Conservation (phyloP, 2,888 invertebrate species). For the Dryobotodes eremita region DNA sequence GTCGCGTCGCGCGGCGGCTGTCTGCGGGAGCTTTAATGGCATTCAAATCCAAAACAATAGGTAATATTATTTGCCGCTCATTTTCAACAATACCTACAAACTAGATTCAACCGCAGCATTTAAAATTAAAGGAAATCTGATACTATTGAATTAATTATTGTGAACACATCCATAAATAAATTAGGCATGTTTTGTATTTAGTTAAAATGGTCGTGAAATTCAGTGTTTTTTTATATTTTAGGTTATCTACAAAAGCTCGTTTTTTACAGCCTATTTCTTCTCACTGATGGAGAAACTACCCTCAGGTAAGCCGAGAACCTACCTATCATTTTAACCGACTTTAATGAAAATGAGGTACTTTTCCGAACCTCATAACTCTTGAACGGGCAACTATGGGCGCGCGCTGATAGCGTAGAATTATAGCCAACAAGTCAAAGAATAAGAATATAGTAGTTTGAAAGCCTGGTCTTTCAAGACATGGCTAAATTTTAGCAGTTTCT, state of each 20-base stretch:
- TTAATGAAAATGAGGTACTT: background rate
- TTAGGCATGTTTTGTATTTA: background rate
- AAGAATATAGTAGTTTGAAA: too few species aligned
- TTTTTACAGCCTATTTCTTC: background rate
- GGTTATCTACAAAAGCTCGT: too few species aligned
- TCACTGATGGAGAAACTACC: background rate
- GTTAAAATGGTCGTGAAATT: background rate
- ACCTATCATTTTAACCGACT: background rate
- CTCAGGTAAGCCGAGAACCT: background rate
- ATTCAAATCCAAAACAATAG: background rate
- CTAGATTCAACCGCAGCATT: slow-evolving; percentile 24
- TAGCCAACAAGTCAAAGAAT: too few species aligned
- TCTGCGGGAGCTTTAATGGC: too few species aligned
- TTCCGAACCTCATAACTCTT: too few species aligned
- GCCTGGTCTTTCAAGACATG: too few species aligned
- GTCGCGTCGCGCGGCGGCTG: too few species aligned
- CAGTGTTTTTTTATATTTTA: background rate
- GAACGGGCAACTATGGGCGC: too few species aligned
- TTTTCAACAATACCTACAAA: slow-evolving; percentile 18
- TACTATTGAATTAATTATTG: slow-evolving; percentile 8
- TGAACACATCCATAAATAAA: slow-evolving; percentile 7
- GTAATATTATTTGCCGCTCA: background rate
- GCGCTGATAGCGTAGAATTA: too few species aligned
- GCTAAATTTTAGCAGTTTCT: too few species aligned
- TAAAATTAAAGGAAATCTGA: slow-evolving; percentile 21